Percentiles rank a stretch among this genome's conserved stretches.
Evolutionary conservation across 1,140 invertebrate species (phyloP).

Genomic region (Nixonia krombeini): DNA sequence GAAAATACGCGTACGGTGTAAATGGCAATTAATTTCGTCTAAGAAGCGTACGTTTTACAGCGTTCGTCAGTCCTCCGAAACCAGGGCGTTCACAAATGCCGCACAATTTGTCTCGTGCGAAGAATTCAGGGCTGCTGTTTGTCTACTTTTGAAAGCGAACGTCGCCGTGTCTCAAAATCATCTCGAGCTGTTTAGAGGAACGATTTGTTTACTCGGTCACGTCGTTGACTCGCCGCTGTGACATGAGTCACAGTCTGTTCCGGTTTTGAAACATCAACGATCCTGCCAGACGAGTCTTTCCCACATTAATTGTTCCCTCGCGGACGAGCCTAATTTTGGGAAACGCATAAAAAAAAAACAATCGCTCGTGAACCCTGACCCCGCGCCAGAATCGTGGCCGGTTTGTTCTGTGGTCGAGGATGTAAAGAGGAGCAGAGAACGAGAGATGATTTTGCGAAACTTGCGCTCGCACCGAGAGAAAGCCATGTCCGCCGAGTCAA

Average conservation of each 20-base stretch:
- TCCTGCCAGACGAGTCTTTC: conserved; percentile 54
- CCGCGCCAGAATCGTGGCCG: conserved; percentile 25
- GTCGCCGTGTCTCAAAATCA: conserved; percentile 1
- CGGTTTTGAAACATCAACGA: conserved; percentile 67
- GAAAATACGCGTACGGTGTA: too few relatives aligned
- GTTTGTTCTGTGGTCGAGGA: conserved; percentile 24
- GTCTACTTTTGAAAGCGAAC: too few relatives aligned
- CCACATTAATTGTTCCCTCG: conserved; percentile 61
- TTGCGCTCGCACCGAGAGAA: conserved; percentile 39
- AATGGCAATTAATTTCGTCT: too few relatives aligned
- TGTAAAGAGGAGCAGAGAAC: conserved; percentile 25
- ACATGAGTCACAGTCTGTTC: conserved; percentile 50
- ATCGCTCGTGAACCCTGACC: conserved; percentile 30
- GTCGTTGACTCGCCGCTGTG: conserved; percentile 39
- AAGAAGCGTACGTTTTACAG: too few relatives aligned
- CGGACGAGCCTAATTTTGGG: conserved; percentile 52
- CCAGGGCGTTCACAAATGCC: too few relatives aligned
- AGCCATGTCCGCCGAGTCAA: conserved; percentile 37
- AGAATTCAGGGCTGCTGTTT: too few relatives aligned
- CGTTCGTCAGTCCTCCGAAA: too few relatives aligned
- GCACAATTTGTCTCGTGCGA: too few relatives aligned
- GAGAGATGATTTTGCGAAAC: conserved; percentile 41
- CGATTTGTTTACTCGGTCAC: conserved; percentile 59
- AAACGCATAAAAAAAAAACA: conserved; percentile 44
- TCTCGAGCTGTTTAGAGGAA: conserved; percentile 3